Percentiles rank a stretch among this genome's conserved stretches.
Conservation (phyloP, 2,113 vertebrate genomes). For the Silurus asotus region DNA sequence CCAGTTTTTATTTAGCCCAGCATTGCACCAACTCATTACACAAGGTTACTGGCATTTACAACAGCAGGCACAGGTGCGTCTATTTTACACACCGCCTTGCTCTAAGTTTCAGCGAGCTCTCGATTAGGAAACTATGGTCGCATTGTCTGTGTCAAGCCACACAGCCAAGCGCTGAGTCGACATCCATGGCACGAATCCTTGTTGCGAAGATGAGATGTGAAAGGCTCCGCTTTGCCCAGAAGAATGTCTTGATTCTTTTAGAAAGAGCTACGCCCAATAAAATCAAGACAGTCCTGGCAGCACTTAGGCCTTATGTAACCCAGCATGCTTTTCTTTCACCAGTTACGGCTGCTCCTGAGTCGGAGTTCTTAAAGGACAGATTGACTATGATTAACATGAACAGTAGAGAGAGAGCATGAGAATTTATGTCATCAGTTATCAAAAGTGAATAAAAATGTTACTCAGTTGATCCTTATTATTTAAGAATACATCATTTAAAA, state of each 20-base stretch:
- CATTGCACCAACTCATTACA: constrained; percentile 43
- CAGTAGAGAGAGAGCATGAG: constrained; percentile 12
- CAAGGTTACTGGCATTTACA: constrained; percentile 47
- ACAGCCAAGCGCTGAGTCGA: constrained; percentile 43
- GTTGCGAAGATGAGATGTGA: constrained; percentile 39
- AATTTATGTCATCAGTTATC: constrained; percentile 22
- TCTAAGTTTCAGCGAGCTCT: constrained; percentile 36
- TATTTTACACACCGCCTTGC: constrained; percentile 26
- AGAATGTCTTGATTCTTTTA: constrained; percentile 44
- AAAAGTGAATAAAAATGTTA: constrained; percentile 15
- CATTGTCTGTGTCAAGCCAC: constrained; percentile 42
- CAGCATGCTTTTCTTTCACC: constrained; percentile 39
- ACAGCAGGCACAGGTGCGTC: constrained; percentile 42
- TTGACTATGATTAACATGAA: constrained; percentile 16
- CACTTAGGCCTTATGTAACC: constrained; percentile 37
- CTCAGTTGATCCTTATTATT: constrained; percentile 18
- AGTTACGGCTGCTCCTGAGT: constrained; percentile 28
- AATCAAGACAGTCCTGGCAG: constrained; percentile 33
- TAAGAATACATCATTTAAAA: constrained; percentile 8
- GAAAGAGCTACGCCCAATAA: constrained; percentile 35
- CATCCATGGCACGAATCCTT: constrained; percentile 24
- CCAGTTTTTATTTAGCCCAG: constrained; percentile 24
- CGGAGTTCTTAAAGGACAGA: not conserved
- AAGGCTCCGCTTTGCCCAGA: constrained; percentile 38
- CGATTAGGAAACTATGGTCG: constrained; percentile 42